phyloP scores from a whole-genome alignment of 2,113 vertebrate genomes.

The Equus przewalskii region DNA sequence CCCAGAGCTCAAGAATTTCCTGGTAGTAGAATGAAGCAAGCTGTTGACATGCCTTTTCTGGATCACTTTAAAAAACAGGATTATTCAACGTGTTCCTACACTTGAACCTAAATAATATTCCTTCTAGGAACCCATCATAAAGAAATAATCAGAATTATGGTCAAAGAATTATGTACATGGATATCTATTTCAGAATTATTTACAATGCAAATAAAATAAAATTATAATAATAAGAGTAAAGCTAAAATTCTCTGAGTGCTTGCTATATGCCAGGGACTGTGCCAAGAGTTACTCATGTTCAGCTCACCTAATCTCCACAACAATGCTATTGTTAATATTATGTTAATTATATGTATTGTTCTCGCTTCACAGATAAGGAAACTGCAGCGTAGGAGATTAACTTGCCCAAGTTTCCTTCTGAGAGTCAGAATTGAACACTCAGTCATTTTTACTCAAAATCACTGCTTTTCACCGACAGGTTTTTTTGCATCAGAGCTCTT shows the following conservation, averaged over 20 bases:
- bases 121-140: not conserved
- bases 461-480: not conserved
- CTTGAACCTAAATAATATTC: not conserved
- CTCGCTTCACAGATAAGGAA: constrained; percentile 17
- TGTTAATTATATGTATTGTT: not conserved
- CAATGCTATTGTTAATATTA: not conserved
- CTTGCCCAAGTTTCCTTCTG: not conserved
- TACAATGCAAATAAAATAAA: not conserved
- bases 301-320: not conserved
- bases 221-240: not conserved
- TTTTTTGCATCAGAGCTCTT: not conserved
- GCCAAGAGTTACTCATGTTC: not conserved
- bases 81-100: not conserved
- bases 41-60: not conserved
- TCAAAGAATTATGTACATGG: not conserved
- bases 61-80: not conserved
- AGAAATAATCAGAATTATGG: constrained; percentile 9
- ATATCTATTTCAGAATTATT: constrained; percentile 58
- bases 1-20: not conserved
- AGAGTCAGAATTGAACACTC: not conserved
- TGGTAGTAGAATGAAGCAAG: not conserved
- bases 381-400: not conserved
- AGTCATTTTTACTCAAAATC: not conserved
- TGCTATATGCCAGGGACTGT: not conserved
- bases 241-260: not conserved